phyloP scores from a whole-genome alignment of 64 coral and sea anemone species.

The Orbicella faveolata region DNA sequence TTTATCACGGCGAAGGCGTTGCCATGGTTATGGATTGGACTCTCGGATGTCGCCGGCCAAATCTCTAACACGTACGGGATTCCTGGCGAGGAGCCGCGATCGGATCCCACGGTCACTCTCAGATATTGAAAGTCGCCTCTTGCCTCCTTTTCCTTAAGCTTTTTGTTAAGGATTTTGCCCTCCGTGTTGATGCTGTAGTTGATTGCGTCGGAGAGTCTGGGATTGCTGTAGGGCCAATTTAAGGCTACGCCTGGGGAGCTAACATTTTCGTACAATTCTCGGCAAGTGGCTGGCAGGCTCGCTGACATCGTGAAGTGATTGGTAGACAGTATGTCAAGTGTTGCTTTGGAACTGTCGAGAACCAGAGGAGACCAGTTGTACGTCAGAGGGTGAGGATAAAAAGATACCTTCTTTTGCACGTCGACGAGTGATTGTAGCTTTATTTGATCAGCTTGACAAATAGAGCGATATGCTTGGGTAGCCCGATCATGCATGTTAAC shows the following conservation, averaged over 20 bases:
- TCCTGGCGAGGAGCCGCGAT: conserved; percentile 26
- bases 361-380: conserved; percentile 9
- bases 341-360: conserved; percentile 30
- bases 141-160: conserved; percentile 22
- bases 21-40: conserved; percentile 50
- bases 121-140: conserved; percentile 12
- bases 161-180: conserved; percentile 20
- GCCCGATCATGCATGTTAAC: background rate
- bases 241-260: conserved; percentile 6
- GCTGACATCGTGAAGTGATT: conserved; percentile 15
- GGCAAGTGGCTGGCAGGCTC: conserved; percentile 37
- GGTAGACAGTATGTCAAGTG: background rate
- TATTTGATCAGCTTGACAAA: background rate
- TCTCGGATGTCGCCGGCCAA: conserved; percentile 15
- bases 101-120: conserved; percentile 34
- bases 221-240: background rate
- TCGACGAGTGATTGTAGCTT: background rate
- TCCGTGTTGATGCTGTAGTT: conserved; percentile 46
- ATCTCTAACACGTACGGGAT: conserved; percentile 50
- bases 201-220: conserved; percentile 41
- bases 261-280: conserved; percentile 30
- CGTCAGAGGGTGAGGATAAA: conserved; percentile 16
- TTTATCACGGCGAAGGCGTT: conserved; percentile 51
- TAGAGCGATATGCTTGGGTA: background rate
- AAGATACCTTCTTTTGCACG: conserved; percentile 18